Conservation (phyloP, 2,888 invertebrate genomes). For the Scrobipalpa atriplicella region DNA sequence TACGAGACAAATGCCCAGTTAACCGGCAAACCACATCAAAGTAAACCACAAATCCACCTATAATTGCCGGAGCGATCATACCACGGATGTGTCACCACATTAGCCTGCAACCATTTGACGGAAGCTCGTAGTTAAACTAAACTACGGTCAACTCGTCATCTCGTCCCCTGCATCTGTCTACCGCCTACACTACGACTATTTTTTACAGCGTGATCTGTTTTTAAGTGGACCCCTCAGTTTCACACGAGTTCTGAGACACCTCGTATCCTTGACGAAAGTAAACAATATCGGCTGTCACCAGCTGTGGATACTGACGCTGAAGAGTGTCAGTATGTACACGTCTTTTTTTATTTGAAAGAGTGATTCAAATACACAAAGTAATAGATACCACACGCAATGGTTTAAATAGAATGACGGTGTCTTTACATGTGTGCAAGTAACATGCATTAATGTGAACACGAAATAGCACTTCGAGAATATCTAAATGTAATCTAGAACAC, state of each 20-base stretch:
- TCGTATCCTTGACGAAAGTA: constrained; percentile 54
- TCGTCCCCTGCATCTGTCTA: constrained; percentile 66
- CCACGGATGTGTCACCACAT: constrained; percentile 49
- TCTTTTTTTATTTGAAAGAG: constrained; percentile 22
- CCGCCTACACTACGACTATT: constrained; percentile 68
- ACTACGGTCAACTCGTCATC: constrained; percentile 74
- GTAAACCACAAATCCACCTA: constrained; percentile 22
- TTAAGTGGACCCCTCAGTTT: constrained; percentile 64
- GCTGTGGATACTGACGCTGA: constrained; percentile 40
- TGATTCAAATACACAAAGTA: constrained; percentile 17
- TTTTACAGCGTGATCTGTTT: constrained; percentile 61
- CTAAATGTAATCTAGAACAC: constrained; percentile 11
- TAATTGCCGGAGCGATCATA: constrained; percentile 24
- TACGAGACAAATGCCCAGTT: not conserved
- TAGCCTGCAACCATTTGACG: constrained; percentile 53
- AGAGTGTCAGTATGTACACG: constrained; percentile 30
- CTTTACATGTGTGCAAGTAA: not conserved
- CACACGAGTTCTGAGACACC: constrained; percentile 59
- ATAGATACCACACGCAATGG: constrained; percentile 18
- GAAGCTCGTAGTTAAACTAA: constrained; percentile 76
- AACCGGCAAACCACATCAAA: constrained; percentile 9
- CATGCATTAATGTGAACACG: not conserved
- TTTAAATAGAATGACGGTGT: not conserved
- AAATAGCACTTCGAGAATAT: not conserved
- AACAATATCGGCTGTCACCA: constrained; percentile 54